These are phyloP conservation scores for Aurelia aurita DNA, from an alignment of 30 jellyfish, hydroid and myxozoan species.

Conservation along the genomic window DNA sequence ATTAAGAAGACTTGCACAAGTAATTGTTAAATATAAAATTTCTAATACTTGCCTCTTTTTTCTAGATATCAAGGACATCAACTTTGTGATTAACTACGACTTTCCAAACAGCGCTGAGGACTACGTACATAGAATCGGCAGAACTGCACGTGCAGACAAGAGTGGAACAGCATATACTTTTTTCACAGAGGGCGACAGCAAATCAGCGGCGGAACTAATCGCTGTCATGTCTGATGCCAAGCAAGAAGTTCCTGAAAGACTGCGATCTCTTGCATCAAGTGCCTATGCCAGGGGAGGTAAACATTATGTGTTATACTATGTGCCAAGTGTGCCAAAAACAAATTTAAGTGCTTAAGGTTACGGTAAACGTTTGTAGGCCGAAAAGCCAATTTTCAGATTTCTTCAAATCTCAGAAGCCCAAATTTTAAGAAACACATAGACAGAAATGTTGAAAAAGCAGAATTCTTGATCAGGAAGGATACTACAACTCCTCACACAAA, in stretches of 20 bases:
- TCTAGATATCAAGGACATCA: constrained; percentile 97
- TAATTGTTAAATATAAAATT: too few relatives aligned
- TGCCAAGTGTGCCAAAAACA: too few relatives aligned
- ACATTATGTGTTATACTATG: neutral
- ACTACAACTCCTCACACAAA: too few relatives aligned
- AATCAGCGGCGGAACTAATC: constrained; percentile 78
- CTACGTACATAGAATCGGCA: constrained; percentile 97
- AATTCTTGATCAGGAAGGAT: too few relatives aligned
- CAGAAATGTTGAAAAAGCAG: too few relatives aligned
- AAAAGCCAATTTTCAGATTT: too few relatives aligned
- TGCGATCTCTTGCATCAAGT: constrained; percentile 64
- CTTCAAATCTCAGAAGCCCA: too few relatives aligned
- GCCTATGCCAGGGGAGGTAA: constrained; percentile 65
- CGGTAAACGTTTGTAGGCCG: too few relatives aligned
- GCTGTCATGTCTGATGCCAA: constrained; percentile 87
- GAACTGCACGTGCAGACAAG: constrained; percentile 96
- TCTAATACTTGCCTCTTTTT: neutral
- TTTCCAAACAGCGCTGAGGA: constrained; percentile 94
- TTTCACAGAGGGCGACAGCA: constrained; percentile 84
- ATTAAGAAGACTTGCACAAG: too few relatives aligned
- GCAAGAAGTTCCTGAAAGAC: constrained; percentile 90
- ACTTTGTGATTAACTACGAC: constrained; percentile 92
- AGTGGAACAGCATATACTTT: constrained; percentile 98
- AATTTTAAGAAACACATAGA: too few relatives aligned
- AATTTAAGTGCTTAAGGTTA: too few relatives aligned